A percentile compares a stretch with the other conserved stretches of the same genome.
phyloP scores from a whole-genome alignment of 2,888 invertebrate genomes.

The Rhyacophila evoluta region DNA sequence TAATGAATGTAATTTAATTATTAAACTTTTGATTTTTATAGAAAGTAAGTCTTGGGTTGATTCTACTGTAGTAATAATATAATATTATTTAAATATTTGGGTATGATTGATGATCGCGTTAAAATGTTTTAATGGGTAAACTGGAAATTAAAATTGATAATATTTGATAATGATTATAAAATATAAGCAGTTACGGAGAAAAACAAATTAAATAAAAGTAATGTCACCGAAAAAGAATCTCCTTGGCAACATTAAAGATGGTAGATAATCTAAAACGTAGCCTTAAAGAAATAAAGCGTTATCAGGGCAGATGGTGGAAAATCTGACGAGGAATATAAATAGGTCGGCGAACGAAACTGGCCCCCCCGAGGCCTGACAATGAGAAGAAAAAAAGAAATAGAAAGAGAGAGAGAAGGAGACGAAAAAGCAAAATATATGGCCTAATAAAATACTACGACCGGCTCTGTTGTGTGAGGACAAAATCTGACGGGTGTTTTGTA shows the following conservation, averaged over 20 bases:
- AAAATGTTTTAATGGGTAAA: too few relatives aligned
- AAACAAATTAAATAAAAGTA: background rate
- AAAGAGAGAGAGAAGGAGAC: too few relatives aligned
- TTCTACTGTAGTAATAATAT: too few relatives aligned
- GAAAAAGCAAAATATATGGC: constrained; percentile 3
- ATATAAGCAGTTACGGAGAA: too few relatives aligned
- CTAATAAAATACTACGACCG: constrained; percentile 24
- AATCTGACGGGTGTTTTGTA: background rate
- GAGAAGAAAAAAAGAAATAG: background rate
- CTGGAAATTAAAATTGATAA: too few relatives aligned
- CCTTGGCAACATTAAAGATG: background rate
- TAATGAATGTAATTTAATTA: too few relatives aligned
- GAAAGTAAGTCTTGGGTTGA: too few relatives aligned
- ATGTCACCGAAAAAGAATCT: background rate
- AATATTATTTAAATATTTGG: too few relatives aligned
- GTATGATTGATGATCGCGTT: too few relatives aligned
- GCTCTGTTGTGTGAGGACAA: background rate
- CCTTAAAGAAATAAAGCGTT: constrained; percentile 7
- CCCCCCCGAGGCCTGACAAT: background rate
- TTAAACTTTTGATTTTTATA: too few relatives aligned
- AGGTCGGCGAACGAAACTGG: background rate
- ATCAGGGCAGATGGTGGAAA: constrained; percentile 14
- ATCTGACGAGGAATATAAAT: constrained; percentile 21
- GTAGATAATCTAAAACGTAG: constrained; percentile 5
- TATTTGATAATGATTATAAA: too few relatives aligned